phyloP scores from a whole-genome alignment of 2,797 vertebrate species.

The Cossypha caffra region DNA sequence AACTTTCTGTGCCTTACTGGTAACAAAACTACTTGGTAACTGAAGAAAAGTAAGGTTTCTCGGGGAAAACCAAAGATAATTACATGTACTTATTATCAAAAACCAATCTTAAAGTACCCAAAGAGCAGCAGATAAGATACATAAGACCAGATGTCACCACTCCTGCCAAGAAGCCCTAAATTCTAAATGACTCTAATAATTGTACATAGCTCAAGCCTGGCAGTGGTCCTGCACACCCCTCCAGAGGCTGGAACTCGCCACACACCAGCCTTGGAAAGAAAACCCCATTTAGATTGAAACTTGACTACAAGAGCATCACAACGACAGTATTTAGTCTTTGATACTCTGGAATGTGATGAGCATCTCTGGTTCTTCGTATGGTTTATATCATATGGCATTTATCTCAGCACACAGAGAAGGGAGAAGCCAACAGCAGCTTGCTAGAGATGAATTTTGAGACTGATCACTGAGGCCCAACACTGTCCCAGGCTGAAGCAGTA shows the following conservation, averaged over 20 bases:
- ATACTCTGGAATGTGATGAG: neutral
- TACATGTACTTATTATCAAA: neutral
- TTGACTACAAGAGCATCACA: neutral
- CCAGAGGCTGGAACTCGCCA: neutral
- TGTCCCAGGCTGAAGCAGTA: neutral
- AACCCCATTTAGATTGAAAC: neutral
- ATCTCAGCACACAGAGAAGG: neutral
- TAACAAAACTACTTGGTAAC: neutral
- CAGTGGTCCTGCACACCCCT: neutral
- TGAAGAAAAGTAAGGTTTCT: neutral
- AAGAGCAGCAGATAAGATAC: neutral
- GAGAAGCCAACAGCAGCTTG: neutral
- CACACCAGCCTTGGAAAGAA: neutral
- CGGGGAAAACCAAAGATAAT: neutral
- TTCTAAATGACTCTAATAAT: neutral
- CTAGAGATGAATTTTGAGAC: neutral
- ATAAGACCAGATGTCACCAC: neutral
- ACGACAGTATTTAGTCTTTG: neutral
- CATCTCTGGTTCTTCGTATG: neutral
- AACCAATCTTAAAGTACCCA: neutral
- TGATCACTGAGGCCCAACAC: fast-evolving
- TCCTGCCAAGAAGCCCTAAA: neutral
- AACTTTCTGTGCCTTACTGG: neutral
- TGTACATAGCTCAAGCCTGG: neutral
- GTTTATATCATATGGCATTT: neutral